Evolutionary conservation across 2,888 invertebrate species (phyloP), one percentile per base, ranked within the genome.

Genomic region (Criorhina ranunculi): DNA sequence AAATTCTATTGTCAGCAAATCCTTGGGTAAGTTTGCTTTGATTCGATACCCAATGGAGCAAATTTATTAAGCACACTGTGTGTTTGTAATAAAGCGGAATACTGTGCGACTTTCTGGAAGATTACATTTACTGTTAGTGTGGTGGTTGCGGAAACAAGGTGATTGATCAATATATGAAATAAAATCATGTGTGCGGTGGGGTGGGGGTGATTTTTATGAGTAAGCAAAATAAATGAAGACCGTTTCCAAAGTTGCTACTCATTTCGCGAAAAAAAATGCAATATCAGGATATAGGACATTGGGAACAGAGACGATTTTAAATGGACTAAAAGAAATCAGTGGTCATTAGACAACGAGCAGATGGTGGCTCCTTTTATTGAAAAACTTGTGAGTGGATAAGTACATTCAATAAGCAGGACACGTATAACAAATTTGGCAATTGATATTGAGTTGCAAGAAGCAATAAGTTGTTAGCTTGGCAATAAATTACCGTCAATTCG

Each of bases 1-100:
- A 73, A 69, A 67, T 55, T 69, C 73, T 51, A 69, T 77, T 67
- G 83, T 83, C 79, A 75, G 83, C 83, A 83, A 33, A 69, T 79
- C 40, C 40, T 19, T 35, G 62, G 53, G 40, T 62, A 17, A 46
- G 42, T 70, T 59, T 62, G 33, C 24, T 66, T 75, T 24, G 60
- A 60, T 49, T 66, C 66, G 51, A n/a, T 49, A 49, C 46, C 33
- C 78, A 78, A 78, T 78, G 66, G 72, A 62, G 67, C 35, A 55
- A 67, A 78, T 77, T 77, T 77, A 77, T 69, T 66, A 76, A 51
- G 12, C 49, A 51, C 40, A 51, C 24, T 42, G 33, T 67, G 67
- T 19, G 7, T 33, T 5, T 24, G 62, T 24, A 57, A 66, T 57
- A 66, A 66, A 66, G 66, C 8, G 11, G 11, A 24, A 64, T 57